Evolutionary conservation across 1,140 invertebrate genomes (phyloP), one percentile per base, ranked within the genome.

Genomic region (Chrysopa pallens): DNA sequence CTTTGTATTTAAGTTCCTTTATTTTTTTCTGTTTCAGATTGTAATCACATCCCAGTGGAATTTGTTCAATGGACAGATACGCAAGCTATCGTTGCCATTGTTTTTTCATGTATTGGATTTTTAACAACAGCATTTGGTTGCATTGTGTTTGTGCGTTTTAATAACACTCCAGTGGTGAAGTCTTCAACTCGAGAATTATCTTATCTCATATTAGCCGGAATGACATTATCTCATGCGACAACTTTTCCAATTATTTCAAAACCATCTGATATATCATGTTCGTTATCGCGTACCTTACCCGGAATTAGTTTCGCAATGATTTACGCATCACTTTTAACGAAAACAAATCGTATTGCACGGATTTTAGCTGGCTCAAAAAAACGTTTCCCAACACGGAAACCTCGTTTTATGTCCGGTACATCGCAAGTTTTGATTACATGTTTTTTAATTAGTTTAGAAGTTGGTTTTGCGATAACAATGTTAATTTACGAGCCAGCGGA

Each of bases 311-410:
- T 90, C 52, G 73, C 82, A 0, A 78, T 88, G 61, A 85, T 89
- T 46, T 90, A 88, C 57, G 80, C 80, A 0, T 77, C 84, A 6
- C 60, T 90, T 9, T 68, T 89, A 4, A 88, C 84, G 4, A 87
- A 88, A 67, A 90, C 85, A 0, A 89, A 90, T 60, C 65, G 85
- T 39, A 90, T 90, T 31, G 82, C 84, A 0, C 59, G 85, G 12
- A 88, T 89, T 49, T 66, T 90, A 29, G 81, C 84, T 8, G 81
- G 82, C 1, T 82, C 78, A 38, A 87, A 86, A 55, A 86, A 85
- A 54, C 62, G 73, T 40, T 84, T 85, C 43, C 77, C 85, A 36
- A 85, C 78, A 1, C 73, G 79, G 46, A 86, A 86, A 52, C 78
- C 80, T 52, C 72, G 72, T 14, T 74, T 74, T 49, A 74, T 75